Evolutionary conservation across 2,888 invertebrate species (phyloP), one percentile per base, ranked within the genome.

Genomic region (Mycogona germanica): DNA sequence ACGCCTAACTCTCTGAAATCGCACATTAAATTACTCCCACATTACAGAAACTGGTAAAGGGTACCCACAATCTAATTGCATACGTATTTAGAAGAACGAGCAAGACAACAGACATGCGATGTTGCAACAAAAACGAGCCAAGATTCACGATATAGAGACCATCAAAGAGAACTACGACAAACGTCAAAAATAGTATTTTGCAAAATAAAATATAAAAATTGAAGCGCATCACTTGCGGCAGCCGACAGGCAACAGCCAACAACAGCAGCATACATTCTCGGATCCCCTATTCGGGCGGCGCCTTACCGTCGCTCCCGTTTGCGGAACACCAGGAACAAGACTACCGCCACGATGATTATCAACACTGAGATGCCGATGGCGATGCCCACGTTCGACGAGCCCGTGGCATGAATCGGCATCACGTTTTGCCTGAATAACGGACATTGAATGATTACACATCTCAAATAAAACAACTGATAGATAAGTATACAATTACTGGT

Each of bases 261-360:
- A n/a, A n/a, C n/a, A n/a, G n/a, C n/a, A 40, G 17, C 40, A 40
- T 40, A 23, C 12, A 40, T 40, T 9, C 23, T 14, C 7, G 23
- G 12, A 40, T 23, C 1, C 12, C 21, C 37, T 19, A 37, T 2
- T 35, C 19, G 19, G n/a, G n/a, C n/a, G n/a, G n/a, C n/a, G 37
- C 37, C 2, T 42, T 42, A 42, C 42, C 42, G 42, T 42, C 42
- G 25, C 25, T 26, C 25, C n/a, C 26, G 42, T 42, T 42, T 42
- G n/a, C 42, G 42, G 42, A 42, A 42, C 26, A 42, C 14, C 25
- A 42, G 25, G n/a, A 23, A 42, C 14, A 42, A n/a, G 2, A n/a
- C 26, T 17, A 42, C n/a, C 5, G 42, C 42, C 14, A 26, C 26
- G 14, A 42, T 26, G 42, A 42, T 3, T 14, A 42, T 7, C 21